Percentiles rank a stretch among this genome's conserved stretches.
Conservation (phyloP, 2,113 vertebrate genomes). For the Menura novaehollandiae region DNA sequence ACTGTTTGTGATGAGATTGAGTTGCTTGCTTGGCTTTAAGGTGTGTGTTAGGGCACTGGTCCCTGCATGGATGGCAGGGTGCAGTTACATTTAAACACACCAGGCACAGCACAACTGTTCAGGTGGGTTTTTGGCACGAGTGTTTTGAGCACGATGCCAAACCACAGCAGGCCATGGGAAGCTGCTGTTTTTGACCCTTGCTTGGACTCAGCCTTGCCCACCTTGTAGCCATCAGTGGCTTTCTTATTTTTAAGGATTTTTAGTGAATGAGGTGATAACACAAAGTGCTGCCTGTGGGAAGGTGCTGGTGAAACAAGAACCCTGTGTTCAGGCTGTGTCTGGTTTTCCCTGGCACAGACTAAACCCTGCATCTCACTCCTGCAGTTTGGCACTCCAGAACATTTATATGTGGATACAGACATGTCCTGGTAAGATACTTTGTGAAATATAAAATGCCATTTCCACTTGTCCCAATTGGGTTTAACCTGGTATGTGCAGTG, state of each 20-base stretch:
- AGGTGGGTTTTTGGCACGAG: not conserved
- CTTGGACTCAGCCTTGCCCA: not conserved
- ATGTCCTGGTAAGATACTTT: accelerated
- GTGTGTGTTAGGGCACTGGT: not conserved
- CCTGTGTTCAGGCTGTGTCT: not conserved
- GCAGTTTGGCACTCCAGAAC: not conserved
- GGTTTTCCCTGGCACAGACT: not conserved
- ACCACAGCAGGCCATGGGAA: not conserved
- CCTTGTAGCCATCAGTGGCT: not conserved
- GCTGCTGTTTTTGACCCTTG: accelerated
- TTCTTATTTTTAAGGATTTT: not conserved
- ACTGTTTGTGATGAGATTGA: not conserved
- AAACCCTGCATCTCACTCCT: not conserved
- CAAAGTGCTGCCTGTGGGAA: not conserved
- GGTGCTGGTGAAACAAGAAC: not conserved
- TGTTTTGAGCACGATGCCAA: not conserved
- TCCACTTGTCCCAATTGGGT: accelerated
- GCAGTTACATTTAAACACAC: not conserved
- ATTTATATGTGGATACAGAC: not conserved
- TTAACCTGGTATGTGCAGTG: not conserved
- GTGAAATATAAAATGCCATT: not conserved
- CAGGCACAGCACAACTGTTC: not conserved
- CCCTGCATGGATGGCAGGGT: not conserved
- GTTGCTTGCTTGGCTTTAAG: not conserved
- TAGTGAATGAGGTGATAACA: not conserved